Base-by-base conservation (phyloP, 1,140 invertebrate species). In the Conus ventricosus region DNA sequence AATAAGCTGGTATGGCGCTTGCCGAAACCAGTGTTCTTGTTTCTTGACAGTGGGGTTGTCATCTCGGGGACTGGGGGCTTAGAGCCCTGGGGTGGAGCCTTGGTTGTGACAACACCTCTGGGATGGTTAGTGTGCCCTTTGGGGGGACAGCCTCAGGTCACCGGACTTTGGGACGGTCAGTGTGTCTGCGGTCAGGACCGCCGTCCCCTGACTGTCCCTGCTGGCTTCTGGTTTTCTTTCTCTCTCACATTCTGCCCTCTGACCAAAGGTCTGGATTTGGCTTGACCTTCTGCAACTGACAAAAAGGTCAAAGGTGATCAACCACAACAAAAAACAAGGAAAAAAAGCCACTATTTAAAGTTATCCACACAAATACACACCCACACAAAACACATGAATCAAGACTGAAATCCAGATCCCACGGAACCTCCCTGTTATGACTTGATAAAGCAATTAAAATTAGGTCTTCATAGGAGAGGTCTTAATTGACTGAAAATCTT, bases 11-110 rank as follows among this genome's bases (percentile, higher is more conserved):
- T 17, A 13, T 84, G 82, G 54, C 82, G 82, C 55, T 23, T 84
- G 55, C 54, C 54, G 25, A 60, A 60, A 6, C 25, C n/a, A 15
- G 55, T 8, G 27, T 25, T n/a, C n/a, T n/a, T 11, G 27, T 84
- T 60, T n/a, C 27, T 15, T 63, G 82, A 84, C 82, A 84, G 82
- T 0, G 82, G 82, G 20, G 82, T 84, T 7, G 55, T 54, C 53
- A 54, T 53, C 17, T 81, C 80, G 0, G 39, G 13, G 15, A 51
- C 80, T 6, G 80, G 39, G 1, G 7, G 51, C 53, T 51, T 81
- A 7, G 76, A 39, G 76, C 76, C 23, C 8, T 78, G 23, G 27
- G n/a, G 4, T 60, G 57, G 57, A 11, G 8, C 8, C 57, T 60
- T 60, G 27, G 67, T 75, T 1, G 60, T 0, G 20, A 20, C 60